Conservation (phyloP, 1,140 invertebrate genomes). For the Drepana arcuata region DNA sequence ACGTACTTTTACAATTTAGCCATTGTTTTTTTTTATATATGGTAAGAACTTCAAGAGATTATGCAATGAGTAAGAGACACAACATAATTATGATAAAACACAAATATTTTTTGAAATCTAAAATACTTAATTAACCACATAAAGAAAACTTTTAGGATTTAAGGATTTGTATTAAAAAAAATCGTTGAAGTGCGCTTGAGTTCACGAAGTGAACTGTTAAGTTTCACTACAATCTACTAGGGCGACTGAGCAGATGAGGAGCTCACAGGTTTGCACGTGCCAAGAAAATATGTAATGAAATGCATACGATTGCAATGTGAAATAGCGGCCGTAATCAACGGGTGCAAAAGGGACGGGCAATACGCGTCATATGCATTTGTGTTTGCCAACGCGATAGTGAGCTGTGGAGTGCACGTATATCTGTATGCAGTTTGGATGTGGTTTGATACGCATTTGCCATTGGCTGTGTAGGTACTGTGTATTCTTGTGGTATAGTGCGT, state of each 20-base stretch:
- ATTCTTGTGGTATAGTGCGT: too few relatives aligned
- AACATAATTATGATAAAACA: too few relatives aligned
- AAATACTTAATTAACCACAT: too few relatives aligned
- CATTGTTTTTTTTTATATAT: too few relatives aligned
- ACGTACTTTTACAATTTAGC: too few relatives aligned
- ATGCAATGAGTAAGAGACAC: too few relatives aligned
- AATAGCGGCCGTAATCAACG: conserved; percentile 16
- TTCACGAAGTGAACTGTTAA: conserved; percentile 34
- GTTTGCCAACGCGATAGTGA: conserved; percentile 21
- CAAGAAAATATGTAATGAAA: conserved; percentile 33
- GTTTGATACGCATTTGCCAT: conserved; percentile 23
- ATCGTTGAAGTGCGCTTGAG: too few relatives aligned
- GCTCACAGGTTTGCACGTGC: conserved; percentile 31
- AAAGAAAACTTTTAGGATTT: too few relatives aligned
- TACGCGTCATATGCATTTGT: conserved; percentile 20
- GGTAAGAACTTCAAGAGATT: too few relatives aligned
- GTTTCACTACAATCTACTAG: conserved; percentile 43
- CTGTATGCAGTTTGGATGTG: conserved; percentile 17
- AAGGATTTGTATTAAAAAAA: too few relatives aligned
- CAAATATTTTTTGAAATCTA: too few relatives aligned
- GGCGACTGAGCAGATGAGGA: conserved; percentile 32
- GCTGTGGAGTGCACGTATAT: conserved; percentile 27
- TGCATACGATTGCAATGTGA: conserved; percentile 47
- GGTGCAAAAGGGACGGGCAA: conserved; percentile 43
- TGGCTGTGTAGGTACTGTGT: conserved; percentile 21